Conservation (phyloP, 1,140 invertebrate genomes). For the Neoseiulus cucumeris region DNA sequence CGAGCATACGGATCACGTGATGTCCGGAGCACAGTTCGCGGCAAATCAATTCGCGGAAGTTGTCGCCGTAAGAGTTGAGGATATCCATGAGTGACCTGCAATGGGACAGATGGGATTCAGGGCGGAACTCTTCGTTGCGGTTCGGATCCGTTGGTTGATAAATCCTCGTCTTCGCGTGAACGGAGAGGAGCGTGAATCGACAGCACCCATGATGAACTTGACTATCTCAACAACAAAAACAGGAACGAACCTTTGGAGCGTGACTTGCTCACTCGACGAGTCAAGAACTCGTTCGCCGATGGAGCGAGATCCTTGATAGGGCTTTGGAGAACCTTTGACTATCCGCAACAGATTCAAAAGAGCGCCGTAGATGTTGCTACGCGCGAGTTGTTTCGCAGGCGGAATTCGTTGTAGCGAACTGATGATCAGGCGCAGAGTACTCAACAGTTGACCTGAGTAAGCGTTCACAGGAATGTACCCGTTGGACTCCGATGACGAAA, state of each 20-base stretch:
- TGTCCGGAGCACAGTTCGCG: constrained; percentile 3
- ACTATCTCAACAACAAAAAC: too few species aligned
- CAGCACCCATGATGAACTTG: too few species aligned
- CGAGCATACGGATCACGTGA: not conserved
- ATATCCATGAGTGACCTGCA: not conserved
- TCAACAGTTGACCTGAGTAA: not conserved
- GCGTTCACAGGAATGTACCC: not conserved
- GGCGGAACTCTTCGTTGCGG: too few species aligned
- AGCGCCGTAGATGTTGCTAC: not conserved
- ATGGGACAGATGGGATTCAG: too few species aligned
- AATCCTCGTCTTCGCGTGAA: too few species aligned
- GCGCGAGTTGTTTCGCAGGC: not conserved
- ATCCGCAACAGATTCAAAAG: not conserved
- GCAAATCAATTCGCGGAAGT: not conserved
- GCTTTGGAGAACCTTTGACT: not conserved
- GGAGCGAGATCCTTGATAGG: not conserved
- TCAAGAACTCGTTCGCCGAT: not conserved
- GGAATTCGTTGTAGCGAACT: not conserved
- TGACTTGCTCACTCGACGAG: not conserved
- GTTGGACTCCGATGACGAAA: not conserved
- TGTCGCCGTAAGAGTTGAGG: constrained; percentile 1
- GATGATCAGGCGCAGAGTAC: not conserved
- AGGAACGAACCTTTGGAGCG: constrained; percentile 6
- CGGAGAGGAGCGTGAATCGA: too few species aligned
- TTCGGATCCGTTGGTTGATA: too few species aligned